Percentiles rank a stretch among this genome's conserved stretches.
Conservation (phyloP, 2,888 invertebrate genomes). For the Cheilosia impressa region DNA sequence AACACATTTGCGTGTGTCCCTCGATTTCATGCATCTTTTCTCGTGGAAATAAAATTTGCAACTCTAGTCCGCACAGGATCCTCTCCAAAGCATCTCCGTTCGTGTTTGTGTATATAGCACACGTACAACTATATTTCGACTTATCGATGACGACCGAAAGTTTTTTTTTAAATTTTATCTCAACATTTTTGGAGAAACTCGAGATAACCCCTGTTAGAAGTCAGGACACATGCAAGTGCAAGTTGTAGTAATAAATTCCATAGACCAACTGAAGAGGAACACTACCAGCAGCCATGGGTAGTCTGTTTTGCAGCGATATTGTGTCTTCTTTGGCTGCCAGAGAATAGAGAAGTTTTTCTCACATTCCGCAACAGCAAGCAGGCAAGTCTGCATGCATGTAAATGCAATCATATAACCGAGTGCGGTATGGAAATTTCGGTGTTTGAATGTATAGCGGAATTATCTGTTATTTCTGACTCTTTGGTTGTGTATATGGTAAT, state of each 20-base stretch:
- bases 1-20: background rate
- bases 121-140: conserved; percentile 23
- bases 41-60: conserved; percentile 1
- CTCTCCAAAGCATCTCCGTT: background rate
- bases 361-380: conserved; percentile 2
- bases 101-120: background rate
- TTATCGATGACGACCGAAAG: conserved; percentile 16
- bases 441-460: conserved; percentile 19
- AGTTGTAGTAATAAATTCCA: conserved; percentile 53
- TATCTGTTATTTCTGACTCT: conserved; percentile 29
- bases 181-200: conserved; percentile 16
- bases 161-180: conserved; percentile 2
- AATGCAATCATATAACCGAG: background rate
- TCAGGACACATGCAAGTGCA: conserved; percentile 34
- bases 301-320: conserved; percentile 9
- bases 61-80: background rate
- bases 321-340: background rate
- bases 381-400: background rate
- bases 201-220: conserved; percentile 8
- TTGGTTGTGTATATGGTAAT: conserved; percentile 29
- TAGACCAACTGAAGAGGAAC: conserved; percentile 7
- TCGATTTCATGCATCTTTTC: background rate
- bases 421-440: conserved; percentile 14
- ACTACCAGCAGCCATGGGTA: background rate
- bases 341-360: conserved; percentile 5